Base-by-base conservation (phyloP, 2,888 invertebrate species). In the Scotopteryx bipunctaria region DNA sequence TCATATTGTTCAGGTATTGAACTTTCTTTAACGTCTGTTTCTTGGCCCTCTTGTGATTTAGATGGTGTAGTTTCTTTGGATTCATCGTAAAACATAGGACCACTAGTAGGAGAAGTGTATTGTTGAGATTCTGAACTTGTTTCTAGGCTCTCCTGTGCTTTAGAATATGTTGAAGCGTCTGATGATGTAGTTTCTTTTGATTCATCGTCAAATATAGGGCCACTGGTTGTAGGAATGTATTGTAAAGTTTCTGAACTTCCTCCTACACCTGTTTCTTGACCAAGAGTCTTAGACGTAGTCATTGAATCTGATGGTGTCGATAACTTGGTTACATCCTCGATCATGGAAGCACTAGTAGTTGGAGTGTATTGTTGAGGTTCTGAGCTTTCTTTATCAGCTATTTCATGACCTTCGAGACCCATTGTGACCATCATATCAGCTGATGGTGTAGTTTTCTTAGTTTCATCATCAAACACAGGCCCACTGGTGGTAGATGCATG, bases 321-420 rank as follows among this genome's bases (percentile, higher is more conserved):
- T 42, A 15, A 5, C 14, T 15, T 32, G 8, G 1, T 33, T 21
- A 55, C 51, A 37, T 49, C 46, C 8, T 59, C 59, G 15, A 35
- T 14, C 31, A 36, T 45, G 55, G 59, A 53, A 32, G 45, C 47
- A 17, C 38, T 47, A 16, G 56, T 52, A 54, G 32, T 15, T 11
- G 29, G 37, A 11, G 32, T n/a, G 8, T 35, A 14, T 16, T 43
- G 47, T 37, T 56, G 43, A 19, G 43, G n/a, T 38, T 54, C 49
- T 27, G 53, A 25, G 45, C 19, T 38, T 16, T 29, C n/a, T 21
- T 38, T 23, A 33, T 37, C 5, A 11, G 16, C 11, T 8, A 27
- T 9, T 36, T 29, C 11, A 21, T 49, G 33, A n/a, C 0, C 33
- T 0, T 27, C 40, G 32, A 42, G 35, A 29, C 33, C 14, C 25